Percentiles rank a stretch among this genome's conserved stretches.
phyloP scores from a whole-genome alignment of 2,113 vertebrate species.

The Megaptera novaeangliae region DNA sequence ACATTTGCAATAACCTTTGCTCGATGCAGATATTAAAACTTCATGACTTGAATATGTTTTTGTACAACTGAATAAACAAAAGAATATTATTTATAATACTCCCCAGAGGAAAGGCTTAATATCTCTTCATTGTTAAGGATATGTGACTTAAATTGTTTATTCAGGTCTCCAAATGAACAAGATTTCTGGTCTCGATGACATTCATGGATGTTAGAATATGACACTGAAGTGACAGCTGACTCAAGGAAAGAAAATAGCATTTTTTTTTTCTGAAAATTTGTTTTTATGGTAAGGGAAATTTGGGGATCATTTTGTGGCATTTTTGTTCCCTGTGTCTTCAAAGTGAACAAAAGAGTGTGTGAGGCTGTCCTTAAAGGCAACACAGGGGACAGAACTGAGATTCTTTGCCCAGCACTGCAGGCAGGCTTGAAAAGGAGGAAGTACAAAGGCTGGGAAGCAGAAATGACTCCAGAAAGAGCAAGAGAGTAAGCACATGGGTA shows the following conservation, averaged over 20 bases:
- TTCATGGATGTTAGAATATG: neutral
- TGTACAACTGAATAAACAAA: slow-evolving; percentile 70
- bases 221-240: neutral
- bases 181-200: neutral
- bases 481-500: accelerated
- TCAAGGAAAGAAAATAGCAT: neutral
- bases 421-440: too few species aligned
- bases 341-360: accelerated
- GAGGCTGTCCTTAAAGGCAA: neutral
- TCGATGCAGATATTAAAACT: slow-evolving; percentile 59
- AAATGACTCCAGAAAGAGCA: accelerated
- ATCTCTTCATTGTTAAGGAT: slow-evolving; percentile 54
- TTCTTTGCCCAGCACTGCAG: accelerated
- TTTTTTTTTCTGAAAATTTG: neutral
- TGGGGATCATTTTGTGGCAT: neutral
- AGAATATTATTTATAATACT: slow-evolving; percentile 63
- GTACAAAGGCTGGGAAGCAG: accelerated
- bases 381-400: accelerated
- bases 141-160: slow-evolving; percentile 34
- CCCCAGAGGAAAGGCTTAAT: slow-evolving; percentile 53
- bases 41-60: slow-evolving; percentile 62
- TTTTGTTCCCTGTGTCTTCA: neutral
- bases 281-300: neutral
- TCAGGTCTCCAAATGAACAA: neutral
- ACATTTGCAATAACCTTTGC: slow-evolving; percentile 56